Percentiles rank a stretch among this genome's conserved stretches.
Conservation (phyloP, 2,113 vertebrate species). For the Saccopteryx bilineata region DNA sequence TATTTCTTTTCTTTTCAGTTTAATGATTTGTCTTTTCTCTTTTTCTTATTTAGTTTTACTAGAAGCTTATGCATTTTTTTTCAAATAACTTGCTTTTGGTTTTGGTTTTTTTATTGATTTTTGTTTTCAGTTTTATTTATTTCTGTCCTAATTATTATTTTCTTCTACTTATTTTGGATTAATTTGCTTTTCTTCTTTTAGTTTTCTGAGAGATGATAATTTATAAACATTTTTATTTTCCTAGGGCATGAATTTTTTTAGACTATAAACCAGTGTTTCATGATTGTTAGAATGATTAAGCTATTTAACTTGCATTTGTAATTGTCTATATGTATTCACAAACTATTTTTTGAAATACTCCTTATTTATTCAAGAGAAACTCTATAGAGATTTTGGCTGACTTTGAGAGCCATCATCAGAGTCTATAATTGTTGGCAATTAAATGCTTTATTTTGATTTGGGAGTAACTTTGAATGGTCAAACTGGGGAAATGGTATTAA, state of each 20-base stretch:
- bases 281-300: background rate
- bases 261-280: background rate
- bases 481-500: background rate
- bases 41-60: background rate
- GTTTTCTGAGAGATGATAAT: background rate
- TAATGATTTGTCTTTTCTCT: background rate
- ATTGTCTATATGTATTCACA: background rate
- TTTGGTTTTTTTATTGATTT: background rate
- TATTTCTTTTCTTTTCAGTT: background rate
- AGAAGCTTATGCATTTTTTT: background rate
- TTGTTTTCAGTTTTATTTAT: background rate
- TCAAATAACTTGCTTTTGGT: background rate
- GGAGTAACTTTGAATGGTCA: background rate
- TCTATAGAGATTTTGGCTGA: background rate
- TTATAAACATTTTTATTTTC: background rate
- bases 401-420: background rate
- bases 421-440: background rate
- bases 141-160: background rate
- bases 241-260: background rate
- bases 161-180: background rate
- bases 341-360: background rate
- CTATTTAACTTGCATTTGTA: background rate
- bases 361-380: background rate
- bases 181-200: background rate
- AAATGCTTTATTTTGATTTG: constrained; percentile 25